Evolutionary conservation across 2,888 invertebrate species (phyloP), one percentile per base, ranked within the genome.

Genomic region (Pterostichus niger): DNA sequence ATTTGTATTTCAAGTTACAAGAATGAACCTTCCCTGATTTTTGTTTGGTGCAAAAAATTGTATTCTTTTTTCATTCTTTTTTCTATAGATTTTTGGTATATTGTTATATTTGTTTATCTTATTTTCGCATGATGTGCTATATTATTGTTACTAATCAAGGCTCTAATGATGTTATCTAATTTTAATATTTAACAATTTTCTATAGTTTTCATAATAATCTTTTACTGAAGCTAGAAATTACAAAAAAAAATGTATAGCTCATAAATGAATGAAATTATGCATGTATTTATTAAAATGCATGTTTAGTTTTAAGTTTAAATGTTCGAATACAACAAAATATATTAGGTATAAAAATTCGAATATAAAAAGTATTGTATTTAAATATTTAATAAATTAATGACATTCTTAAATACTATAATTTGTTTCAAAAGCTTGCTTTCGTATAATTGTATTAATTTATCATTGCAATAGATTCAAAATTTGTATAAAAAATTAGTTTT

Each of bases 1-100:
- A 73, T 75, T 56, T 75, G 44, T 81, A 81, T 81, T 81, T 71
- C 54, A 71, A 54, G 40, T 80, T 54, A n/a, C 54, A 40, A n/a
- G 40, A 59, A 64, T 64, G 3, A 35, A 75, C 79, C 79, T 79
- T 31, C 64, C 79, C 79, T 79, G 31, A 52, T 75, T 75, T 71
- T n/a, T 64, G 24, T 33, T 33, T 75, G 44, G 68, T 71, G 44
- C 24, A 24, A 24, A 44, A 17, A 44, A 44, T 17, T 71, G 44
- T 15, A 44, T 71, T 61, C 7, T 24, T 9, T 59, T 64, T 40
- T 17, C 44, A 44, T 71, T 40, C 44, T 56, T 56, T 49, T 49
- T 49, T 17, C 9, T 40, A 44, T 44, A 17, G 35, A 13, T 13
- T 64, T 59, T 64, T 59, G 17, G 15, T 13, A 71, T 71, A 64